These are phyloP conservation scores for Luidia sarsii DNA, from an alignment of 53 echinoderm and acorn worm genomes.

Conservation along the genomic window DNA sequence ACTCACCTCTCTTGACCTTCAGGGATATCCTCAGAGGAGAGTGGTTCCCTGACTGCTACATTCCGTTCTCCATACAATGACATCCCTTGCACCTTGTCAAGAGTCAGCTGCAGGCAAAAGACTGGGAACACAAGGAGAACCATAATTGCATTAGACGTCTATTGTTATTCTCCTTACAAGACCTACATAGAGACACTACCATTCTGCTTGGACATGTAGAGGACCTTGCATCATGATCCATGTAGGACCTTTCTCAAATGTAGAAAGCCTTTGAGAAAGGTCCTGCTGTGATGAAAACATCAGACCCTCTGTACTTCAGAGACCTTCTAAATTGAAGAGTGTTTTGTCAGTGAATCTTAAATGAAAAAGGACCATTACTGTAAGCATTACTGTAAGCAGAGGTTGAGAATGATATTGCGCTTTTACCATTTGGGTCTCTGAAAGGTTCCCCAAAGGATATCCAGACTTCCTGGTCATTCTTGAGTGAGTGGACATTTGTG, in stretches of 20 bases:
- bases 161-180: too few relatives aligned
- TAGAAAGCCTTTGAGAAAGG: too few relatives aligned
- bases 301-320: too few relatives aligned
- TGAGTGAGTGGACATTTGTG: slow-evolving; percentile 61
- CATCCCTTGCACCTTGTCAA: slow-evolving; percentile 73
- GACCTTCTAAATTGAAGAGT: too few relatives aligned
- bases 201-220: too few relatives aligned
- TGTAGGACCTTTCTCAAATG: too few relatives aligned
- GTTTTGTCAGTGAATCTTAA: neutral
- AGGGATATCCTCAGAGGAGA: slow-evolving; percentile 66
- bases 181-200: too few relatives aligned
- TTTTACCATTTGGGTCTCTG: slow-evolving; percentile 87
- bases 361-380: neutral
- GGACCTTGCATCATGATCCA: too few relatives aligned
- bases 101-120: slow-evolving; percentile 83
- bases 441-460: slow-evolving; percentile 87
- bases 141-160: too few relatives aligned
- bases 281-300: too few relatives aligned
- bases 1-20: slow-evolving; percentile 82
- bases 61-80: slow-evolving; percentile 72
- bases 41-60: slow-evolving; percentile 73
- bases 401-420: neutral
- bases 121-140: too few relatives aligned
- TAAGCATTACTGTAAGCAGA: neutral
- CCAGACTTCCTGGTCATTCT: slow-evolving; percentile 94